Evolutionary conservation across 2,888 invertebrate genomes (phyloP), one percentile per base, ranked within the genome.

Genomic region (Kryphioiulus occultus): DNA sequence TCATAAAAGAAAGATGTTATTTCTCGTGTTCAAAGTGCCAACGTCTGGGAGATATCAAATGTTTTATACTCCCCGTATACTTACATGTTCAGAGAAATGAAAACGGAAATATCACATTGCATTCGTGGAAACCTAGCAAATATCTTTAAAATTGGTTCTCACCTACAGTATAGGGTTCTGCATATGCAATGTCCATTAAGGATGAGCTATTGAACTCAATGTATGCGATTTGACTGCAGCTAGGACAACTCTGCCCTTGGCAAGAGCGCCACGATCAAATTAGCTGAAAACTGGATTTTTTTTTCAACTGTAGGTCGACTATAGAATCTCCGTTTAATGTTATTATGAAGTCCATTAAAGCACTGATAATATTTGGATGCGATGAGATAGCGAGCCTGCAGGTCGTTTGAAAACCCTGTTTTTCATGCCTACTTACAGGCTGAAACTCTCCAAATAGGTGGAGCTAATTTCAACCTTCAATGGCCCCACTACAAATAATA

Each of bases 151-250:
- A 68, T 7, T 68, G 26, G 9, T 26, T 26, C 68, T 12, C 68
- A n/a, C 68, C 68, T 68, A 2, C n/a, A n/a, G n/a, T n/a, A n/a
- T 26, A 68, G 68, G 68, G 26, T 68, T 68, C n/a, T 68, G 12
- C 68, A 26, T 68, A n/a, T 9, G 68, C 68, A 26, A 26, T 68
- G 12, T 10, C 68, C 22, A 68, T 68, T 68, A 68, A 9, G 26
- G 68, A 22, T 68, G 68, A 68, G 68, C 68, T 68, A 68, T 68
- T 68, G 68, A 68, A 68, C 68, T 26, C 26, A 68, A 26, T 68
- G 10, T 10, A 26, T 68, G 26, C 68, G 26, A 68, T 26, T 22
- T 26, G 68, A 68, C 7, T 68, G 68, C n/a, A 26, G n/a, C n/a
- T n/a, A n/a, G 9, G n/a, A 26, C 22, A 12, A 22, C 12, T 26